Conservation (phyloP, 2,888 invertebrate genomes). For the Sycophila texana region DNA sequence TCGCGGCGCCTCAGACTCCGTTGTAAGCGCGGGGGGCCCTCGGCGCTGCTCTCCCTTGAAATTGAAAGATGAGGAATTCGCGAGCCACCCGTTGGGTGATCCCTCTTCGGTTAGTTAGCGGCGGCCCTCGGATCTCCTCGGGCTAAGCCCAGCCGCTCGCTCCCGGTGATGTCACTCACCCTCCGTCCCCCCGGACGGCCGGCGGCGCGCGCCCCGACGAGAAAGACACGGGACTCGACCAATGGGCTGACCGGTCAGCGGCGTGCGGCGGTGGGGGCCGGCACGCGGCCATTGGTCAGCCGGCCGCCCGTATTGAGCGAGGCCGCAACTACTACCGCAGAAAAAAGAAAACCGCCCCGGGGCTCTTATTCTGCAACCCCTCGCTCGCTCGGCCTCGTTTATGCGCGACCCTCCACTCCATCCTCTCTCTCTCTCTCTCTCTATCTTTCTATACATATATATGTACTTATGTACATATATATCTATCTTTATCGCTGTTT, state of each 20-base stretch:
- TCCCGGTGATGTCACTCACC: not conserved
- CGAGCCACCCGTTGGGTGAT: conserved; percentile 70
- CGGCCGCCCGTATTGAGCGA: conserved; percentile 72
- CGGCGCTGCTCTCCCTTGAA: conserved; percentile 19
- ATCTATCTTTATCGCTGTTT: not conserved
- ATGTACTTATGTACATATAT: not conserved
- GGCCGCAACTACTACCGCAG: conserved; percentile 50
- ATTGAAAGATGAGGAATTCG: conserved; percentile 56
- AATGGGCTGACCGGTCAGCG: conserved; percentile 73
- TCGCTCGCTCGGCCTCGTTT: not conserved
- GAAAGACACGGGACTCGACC: conserved; percentile 59
- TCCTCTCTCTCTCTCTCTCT: not conserved
- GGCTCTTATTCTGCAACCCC: conserved; percentile 61
- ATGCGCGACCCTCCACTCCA: conserved; percentile 64
- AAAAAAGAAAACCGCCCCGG: conserved; percentile 72
- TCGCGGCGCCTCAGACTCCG: not conserved
- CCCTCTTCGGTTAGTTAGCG: conserved; percentile 72
- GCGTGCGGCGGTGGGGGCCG: conserved; percentile 66
- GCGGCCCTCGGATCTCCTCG: conserved; percentile 66
- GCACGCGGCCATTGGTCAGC: conserved; percentile 73
- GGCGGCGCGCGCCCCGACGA: not conserved
- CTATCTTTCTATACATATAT: conserved; percentile 3
- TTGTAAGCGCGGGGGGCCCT: not conserved
- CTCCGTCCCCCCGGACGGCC: not conserved
- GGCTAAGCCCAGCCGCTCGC: conserved; percentile 65